Evolutionary conservation across 2,113 vertebrate species (phyloP), one percentile per base, ranked within the genome.

Genomic region (Solea solea): DNA sequence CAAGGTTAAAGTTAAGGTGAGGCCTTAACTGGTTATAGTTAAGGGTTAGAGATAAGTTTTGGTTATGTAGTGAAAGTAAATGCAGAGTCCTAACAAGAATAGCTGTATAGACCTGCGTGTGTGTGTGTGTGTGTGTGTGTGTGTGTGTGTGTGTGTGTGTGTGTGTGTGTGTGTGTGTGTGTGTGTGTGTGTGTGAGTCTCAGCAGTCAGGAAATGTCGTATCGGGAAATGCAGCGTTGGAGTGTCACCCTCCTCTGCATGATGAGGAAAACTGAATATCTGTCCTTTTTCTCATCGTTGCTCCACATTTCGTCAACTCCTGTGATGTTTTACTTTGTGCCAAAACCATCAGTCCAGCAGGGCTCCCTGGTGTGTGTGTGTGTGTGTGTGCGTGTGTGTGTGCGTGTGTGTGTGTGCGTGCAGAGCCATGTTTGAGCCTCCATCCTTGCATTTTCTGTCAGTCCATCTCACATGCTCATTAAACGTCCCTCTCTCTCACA

Each of bases 301-400:
- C 92, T 82, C 91, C 91, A 85, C 83, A 92, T 94, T 93, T 93
- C 93, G 82, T 94, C 93, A 94, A 92, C 90, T 86, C 67, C 78
- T 92, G 80, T 89, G 82, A 88, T 83, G 87, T 80, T 88, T 83
- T 71, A 58, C 83, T 88, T 21, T 76, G 78, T 82, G 82, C 82
- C 81, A 83, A 81, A 88, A 81, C 78, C 73, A 87, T 89, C 87
- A 86, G 66, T 66, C 52, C 74, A 42, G 34, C 34, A 34, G 5
- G 39, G 42, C 83, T 76, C 73, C 49, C 46, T 28, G 8, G 65
- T 67, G 68, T 69, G 55, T 82, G 78, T 72, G 62, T 68, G 27
- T 54, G 57, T 76, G 12, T 68, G 65, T 69, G 46, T 59, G 64
- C 60, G 54, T 61, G 48, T 74, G 56, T 45, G 46, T 59, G 56